Base-by-base conservation (phyloP, 2,113 vertebrate species). In the Cyphomyrus discorhynchus region DNA sequence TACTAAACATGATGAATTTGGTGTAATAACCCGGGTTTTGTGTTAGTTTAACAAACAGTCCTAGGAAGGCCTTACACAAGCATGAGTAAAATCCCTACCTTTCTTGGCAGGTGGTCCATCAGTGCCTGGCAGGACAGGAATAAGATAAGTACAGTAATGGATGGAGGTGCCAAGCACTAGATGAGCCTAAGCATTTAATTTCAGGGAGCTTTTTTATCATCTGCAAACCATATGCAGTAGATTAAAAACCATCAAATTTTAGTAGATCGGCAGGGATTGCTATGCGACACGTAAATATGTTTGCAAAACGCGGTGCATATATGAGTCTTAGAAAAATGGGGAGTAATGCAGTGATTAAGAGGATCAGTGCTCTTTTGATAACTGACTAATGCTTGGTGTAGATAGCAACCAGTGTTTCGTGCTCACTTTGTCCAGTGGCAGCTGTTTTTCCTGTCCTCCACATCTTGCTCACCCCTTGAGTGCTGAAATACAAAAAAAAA, bases 1-100 rank as follows among this genome's bases (percentile, higher is more conserved):
- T 42, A 13, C 9, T 27, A 27, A 9, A 11, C 24, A 3, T 66
- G 9, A 11, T 66, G 62, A 66, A 66, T 8, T 27, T 46, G 82
- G 45, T 45, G 3, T 10, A 10, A 84, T 46, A 45, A 45, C 27
- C 42, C 0, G 1, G 19, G 62, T 70, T 70, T 70, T 66, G n/a
- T 66, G 62, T 66, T 84, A 47, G 80, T 83, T 17, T 83, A 46
- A 45, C 39, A 24, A 11, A n/a, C 6, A 11, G 21, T 85, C 1
- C 5, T 46, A 9, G 13, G 39, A 47, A 11, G 21, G 11, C 19
- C 2, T 39, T 49, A 47, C 24, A 47, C 82, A 47, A 27, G 39
- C 93, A 93, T 92, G 92, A 17, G 93, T 93, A 92, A 70, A 11
- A 87, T 46, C 92, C 92, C 9, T 88, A 91, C 82, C 89, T 84